A percentile compares a stretch with the other conserved stretches of the same genome.
Conservation (phyloP, 2,888 invertebrate species). For the Lasioglossum pauxillum region DNA sequence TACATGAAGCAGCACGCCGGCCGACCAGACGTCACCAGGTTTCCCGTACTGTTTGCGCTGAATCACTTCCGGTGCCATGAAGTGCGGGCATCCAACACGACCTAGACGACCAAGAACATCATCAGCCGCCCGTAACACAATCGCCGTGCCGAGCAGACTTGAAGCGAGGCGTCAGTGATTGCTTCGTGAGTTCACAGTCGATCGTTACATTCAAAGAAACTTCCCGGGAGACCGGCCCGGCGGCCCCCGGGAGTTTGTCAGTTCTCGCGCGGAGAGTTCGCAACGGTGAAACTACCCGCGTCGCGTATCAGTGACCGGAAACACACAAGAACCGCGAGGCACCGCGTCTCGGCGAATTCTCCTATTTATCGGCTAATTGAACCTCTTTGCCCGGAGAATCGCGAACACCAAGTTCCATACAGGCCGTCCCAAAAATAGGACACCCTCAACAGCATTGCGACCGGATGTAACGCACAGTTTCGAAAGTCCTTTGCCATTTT, state of each 20-base stretch:
- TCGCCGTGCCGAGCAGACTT: constrained; percentile 28
- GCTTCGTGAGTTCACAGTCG: constrained; percentile 54
- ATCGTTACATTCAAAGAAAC: constrained; percentile 46
- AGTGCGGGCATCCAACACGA: constrained; percentile 97
- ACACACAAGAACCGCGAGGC: background rate
- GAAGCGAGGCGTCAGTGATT: constrained; percentile 65
- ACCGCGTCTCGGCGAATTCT: background rate
- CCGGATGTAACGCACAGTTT: background rate
- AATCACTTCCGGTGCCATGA: constrained; percentile 99
- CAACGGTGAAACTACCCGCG: constrained; percentile 13
- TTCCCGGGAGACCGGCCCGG: background rate
- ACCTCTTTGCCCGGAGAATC: background rate
- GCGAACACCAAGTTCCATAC: background rate
- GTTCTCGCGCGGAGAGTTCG: background rate
- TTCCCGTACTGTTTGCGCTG: constrained; percentile 96
- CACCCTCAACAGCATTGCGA: background rate
- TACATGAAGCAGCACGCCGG: constrained; percentile 97
- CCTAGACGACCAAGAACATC: constrained; percentile 86
- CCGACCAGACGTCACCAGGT: constrained; percentile 99
- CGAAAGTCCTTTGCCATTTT: background rate
- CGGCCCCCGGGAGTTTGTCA: constrained; percentile 1
- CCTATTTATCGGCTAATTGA: background rate
- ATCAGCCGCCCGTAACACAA: constrained; percentile 43
- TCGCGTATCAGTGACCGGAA: constrained; percentile 13
- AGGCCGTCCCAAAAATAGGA: background rate